phyloP scores from a whole-genome alignment of 2,888 invertebrate species.

The Acrobasis suavella region DNA sequence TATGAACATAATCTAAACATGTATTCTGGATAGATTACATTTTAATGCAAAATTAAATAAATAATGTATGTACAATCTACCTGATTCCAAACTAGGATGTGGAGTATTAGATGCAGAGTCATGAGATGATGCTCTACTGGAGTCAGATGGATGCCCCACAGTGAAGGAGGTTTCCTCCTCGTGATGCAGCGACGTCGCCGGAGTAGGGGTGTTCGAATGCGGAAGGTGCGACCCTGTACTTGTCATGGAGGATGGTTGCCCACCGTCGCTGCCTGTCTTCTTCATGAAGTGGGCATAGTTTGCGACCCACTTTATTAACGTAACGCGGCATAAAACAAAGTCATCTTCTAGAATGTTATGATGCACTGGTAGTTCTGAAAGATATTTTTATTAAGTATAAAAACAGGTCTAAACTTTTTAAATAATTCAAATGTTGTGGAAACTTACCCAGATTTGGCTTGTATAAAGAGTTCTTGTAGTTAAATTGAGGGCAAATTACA shows the following conservation, averaged over 20 bases:
- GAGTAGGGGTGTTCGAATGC: slow-evolving; percentile 68
- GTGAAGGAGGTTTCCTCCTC: slow-evolving; percentile 78
- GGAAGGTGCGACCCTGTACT: slow-evolving; percentile 69
- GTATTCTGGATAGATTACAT: not conserved
- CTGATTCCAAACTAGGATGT: slow-evolving; percentile 84
- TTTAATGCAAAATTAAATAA: not conserved
- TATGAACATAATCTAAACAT: not conserved
- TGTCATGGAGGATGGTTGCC: slow-evolving; percentile 75
- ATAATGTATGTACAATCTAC: slow-evolving; percentile 49
- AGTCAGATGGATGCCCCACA: slow-evolving; percentile 74
- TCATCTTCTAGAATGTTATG: slow-evolving; percentile 87
- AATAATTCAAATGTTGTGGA: slow-evolving; percentile 1
- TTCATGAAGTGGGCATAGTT: slow-evolving; percentile 90
- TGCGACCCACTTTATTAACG: slow-evolving; percentile 94
- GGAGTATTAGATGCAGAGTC: slow-evolving; percentile 79
- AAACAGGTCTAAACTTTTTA: too few relatives aligned
- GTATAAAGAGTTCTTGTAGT: slow-evolving; percentile 89
- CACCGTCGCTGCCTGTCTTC: slow-evolving; percentile 78
- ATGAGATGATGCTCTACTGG: slow-evolving; percentile 76
- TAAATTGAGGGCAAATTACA: slow-evolving; percentile 94
- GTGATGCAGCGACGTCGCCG: slow-evolving; percentile 65
- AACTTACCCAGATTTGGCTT: slow-evolving; percentile 88
- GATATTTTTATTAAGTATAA: not conserved
- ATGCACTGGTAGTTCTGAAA: slow-evolving; percentile 87
- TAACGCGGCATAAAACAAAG: slow-evolving; percentile 89